These are phyloP conservation scores for Ophioderma brevispina DNA, from an alignment of 35 echinoderm and acorn worm genomes.

Conservation along the genomic window DNA sequence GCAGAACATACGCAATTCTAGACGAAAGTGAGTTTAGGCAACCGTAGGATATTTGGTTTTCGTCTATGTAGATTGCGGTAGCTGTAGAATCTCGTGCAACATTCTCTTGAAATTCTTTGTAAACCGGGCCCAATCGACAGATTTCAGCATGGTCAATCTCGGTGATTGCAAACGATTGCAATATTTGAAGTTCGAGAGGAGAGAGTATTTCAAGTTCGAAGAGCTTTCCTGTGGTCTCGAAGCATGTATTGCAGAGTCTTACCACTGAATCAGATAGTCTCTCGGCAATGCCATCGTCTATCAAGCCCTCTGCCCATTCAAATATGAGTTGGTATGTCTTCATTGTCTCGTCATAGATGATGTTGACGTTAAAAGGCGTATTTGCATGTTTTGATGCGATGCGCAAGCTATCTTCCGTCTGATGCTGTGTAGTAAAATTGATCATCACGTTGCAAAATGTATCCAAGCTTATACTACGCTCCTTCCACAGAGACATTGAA, in stretches of 20 bases:
- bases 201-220: background rate
- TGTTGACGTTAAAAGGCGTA: background rate
- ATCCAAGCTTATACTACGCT: background rate
- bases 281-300: background rate
- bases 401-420: background rate
- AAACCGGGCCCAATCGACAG: background rate
- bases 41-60: background rate
- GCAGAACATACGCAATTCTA: background rate
- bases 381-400: slow-evolving; percentile 11
- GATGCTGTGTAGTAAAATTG: slow-evolving; percentile 1
- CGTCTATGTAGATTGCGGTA: background rate
- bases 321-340: background rate
- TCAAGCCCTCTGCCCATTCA: background rate
- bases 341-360: background rate
- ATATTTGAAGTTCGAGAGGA: background rate
- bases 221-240: background rate
- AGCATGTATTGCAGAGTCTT: background rate
- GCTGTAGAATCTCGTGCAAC: background rate
- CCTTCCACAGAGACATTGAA: background rate
- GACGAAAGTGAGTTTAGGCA: background rate
- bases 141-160: background rate
- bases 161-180: background rate
- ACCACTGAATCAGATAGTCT: background rate
- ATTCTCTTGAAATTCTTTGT: slow-evolving; percentile 4
- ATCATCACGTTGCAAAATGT: background rate